Percentiles rank a stretch among this genome's conserved stretches.
Evolutionary conservation across 2,888 invertebrate species (phyloP).

Genomic region (Drosophila ezoana): DNA sequence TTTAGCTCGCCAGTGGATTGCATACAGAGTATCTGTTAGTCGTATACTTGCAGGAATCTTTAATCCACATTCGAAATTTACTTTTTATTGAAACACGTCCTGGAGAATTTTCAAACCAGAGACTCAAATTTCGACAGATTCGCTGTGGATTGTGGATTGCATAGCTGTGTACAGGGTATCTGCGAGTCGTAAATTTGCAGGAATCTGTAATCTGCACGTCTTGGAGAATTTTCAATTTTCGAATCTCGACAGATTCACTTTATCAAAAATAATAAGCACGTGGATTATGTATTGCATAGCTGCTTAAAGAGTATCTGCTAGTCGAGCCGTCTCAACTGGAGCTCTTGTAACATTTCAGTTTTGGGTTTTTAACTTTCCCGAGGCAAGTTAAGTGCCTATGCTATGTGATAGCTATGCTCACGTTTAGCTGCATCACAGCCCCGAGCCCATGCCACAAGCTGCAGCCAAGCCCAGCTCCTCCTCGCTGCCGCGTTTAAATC

Average conservation of each 20-base stretch:
- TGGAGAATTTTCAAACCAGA: too few species aligned
- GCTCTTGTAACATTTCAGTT: conserved; percentile 26
- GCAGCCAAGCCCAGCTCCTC: conserved; percentile 8
- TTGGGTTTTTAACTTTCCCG: conserved; percentile 1
- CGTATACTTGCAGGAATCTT: too few species aligned
- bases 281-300: too few species aligned
- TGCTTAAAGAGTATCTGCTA: not conserved
- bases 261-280: too few species aligned
- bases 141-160: too few species aligned
- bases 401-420: conserved; percentile 22
- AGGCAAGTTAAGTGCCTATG: conserved; percentile 18
- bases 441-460: not conserved
- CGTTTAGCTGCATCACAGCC: conserved; percentile 25
- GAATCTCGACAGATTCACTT: too few species aligned
- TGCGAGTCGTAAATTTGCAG: not conserved
- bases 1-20: too few species aligned
- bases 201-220: too few species aligned
- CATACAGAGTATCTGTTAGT: not conserved
- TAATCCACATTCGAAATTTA: too few species aligned
- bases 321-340: not conserved
- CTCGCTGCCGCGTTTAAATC: conserved; percentile 70
- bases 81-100: too few species aligned
- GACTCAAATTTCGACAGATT: too few species aligned
- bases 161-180: not conserved
- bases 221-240: too few species aligned